A percentile compares a stretch with the other conserved stretches of the same genome.
Evolutionary conservation across 1,140 invertebrate species (phyloP).

Genomic region (Bombus picipes): DNA sequence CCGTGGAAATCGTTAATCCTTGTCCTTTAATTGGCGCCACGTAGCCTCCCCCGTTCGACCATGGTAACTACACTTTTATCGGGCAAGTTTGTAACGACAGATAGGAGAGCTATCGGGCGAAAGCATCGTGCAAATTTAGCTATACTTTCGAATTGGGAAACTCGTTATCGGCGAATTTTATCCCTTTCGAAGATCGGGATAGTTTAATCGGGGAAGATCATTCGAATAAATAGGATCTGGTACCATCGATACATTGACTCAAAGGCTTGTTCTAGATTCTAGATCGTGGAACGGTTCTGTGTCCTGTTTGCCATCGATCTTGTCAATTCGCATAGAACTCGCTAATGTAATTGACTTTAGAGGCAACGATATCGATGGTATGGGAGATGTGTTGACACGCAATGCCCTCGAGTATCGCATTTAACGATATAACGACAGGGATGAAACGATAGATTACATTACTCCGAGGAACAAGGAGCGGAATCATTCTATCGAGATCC

Average conservation of each 20-base stretch:
- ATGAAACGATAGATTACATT: background rate
- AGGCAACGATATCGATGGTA: constrained; percentile 29
- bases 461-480: background rate
- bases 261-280: background rate
- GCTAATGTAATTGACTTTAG: constrained; percentile 50
- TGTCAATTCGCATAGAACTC: constrained; percentile 29
- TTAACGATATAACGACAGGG: constrained; percentile 5
- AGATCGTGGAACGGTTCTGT: background rate
- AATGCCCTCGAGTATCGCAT: constrained; percentile 43
- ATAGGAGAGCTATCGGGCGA: background rate
- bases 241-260: background rate
- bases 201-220: no score
- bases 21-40: constrained; percentile 18
- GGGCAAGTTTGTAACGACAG: constrained; percentile 1
- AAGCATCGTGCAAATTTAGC: background rate
- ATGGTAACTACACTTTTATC: background rate
- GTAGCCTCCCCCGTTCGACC: background rate
- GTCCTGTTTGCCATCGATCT: constrained; percentile 38
- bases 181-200: background rate
- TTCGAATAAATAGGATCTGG: background rate
- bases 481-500: background rate
- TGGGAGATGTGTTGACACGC: constrained; percentile 39
- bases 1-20: constrained; percentile 26
- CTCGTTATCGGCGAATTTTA: background rate
- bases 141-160: background rate